Percentiles rank a stretch among this genome's conserved stretches.
These are phyloP conservation scores for Hippoglossus stenolepis DNA, from an alignment of 2,113 vertebrate species.

Conservation along the genomic window DNA sequence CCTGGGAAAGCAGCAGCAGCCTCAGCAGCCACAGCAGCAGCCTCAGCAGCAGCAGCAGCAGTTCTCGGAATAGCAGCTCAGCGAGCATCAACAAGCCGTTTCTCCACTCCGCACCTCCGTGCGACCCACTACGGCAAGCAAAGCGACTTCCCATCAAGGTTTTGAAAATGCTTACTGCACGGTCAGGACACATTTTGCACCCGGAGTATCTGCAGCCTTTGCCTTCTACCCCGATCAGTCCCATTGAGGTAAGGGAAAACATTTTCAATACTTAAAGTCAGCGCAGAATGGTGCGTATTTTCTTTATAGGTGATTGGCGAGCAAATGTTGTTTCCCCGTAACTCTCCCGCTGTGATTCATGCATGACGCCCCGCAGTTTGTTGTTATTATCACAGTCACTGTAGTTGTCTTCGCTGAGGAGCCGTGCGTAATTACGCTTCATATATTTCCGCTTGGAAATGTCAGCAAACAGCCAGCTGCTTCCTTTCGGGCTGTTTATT, in stretches of 20 bases:
- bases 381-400: neutral
- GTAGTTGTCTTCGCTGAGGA: conserved; percentile 15
- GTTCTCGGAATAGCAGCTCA: conserved; percentile 89
- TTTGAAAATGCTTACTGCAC: conserved; percentile 98
- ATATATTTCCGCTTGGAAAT: conserved; percentile 6
- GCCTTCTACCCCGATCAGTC: conserved; percentile 96
- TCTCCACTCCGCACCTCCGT: conserved; percentile 93
- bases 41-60: conserved; percentile 86
- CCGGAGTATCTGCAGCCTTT: conserved; percentile 98
- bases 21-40: conserved; percentile 78
- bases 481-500: neutral
- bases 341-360: neutral
- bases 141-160: conserved; percentile 97
- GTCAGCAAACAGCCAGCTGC: neutral
- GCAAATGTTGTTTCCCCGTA: neutral
- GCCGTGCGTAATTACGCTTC: conserved; percentile 46
- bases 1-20: conserved; percentile 89
- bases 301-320: neutral
- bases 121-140: conserved; percentile 96
- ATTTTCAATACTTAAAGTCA: neutral
- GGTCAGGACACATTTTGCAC: conserved; percentile 99
- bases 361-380: neutral
- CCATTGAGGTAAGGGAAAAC: conserved; percentile 93
- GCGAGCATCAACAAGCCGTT: conserved; percentile 89
- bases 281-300: neutral